Conservation (phyloP, 2,797 vertebrate genomes). For the Megaceryle alcyon region DNA sequence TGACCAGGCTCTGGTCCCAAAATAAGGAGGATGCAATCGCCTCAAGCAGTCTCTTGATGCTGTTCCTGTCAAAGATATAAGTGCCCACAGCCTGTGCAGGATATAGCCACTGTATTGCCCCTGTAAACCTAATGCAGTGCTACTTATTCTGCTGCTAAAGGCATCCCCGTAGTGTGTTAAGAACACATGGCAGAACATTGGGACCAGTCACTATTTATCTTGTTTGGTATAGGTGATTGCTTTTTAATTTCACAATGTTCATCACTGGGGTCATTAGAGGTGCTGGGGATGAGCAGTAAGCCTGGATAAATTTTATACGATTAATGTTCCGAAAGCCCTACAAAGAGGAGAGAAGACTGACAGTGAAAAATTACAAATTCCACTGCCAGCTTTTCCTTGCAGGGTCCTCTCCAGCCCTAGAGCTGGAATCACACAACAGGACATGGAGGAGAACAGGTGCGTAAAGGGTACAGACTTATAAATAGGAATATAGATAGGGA, state of each 20-base stretch:
- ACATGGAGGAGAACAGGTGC: neutral
- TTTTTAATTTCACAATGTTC: conserved; percentile 14
- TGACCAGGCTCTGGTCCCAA: neutral
- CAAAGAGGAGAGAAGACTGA: neutral
- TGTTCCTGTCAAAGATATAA: rapidly evolving
- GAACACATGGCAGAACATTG: rapidly evolving
- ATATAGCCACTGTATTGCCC: neutral
- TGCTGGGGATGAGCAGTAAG: neutral
- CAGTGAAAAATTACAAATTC: neutral
- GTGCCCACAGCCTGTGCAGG: neutral
- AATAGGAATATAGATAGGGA: neutral
- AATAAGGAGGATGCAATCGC: neutral
- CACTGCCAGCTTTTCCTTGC: neutral
- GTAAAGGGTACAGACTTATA: neutral
- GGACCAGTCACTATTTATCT: neutral
- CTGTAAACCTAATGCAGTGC: neutral
- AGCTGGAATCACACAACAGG: neutral
- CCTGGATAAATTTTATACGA: neutral
- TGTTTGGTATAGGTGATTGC: neutral
- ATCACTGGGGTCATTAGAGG: neutral
- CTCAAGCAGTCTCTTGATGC: neutral
- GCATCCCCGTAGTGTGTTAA: neutral
- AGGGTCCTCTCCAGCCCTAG: neutral
- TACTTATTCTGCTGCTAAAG: neutral
- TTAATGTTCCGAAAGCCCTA: neutral